phyloP scores from a whole-genome alignment of 1,140 invertebrate genomes.

The Lasaia peninsularis region DNA sequence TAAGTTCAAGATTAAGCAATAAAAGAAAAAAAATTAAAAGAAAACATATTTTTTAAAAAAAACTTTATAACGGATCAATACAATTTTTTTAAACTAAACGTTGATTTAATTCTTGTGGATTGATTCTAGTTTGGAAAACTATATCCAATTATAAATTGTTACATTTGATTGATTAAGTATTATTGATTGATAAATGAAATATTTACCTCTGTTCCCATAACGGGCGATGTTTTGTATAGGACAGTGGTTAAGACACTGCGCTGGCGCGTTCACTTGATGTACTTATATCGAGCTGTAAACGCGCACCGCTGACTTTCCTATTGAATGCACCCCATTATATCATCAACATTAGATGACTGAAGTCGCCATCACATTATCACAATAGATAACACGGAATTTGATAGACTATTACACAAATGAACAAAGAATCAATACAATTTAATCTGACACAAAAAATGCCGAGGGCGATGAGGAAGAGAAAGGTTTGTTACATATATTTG shows the following conservation, averaged over 20 bases:
- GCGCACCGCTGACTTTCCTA: slow-evolving; percentile 37
- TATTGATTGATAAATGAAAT: background rate
- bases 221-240: slow-evolving; percentile 38
- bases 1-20: too few relatives aligned
- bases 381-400: slow-evolving; percentile 18
- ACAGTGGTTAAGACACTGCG: slow-evolving; percentile 54
- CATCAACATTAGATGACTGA: slow-evolving; percentile 26
- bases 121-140: too few relatives aligned
- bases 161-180: too few relatives aligned
- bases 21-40: too few relatives aligned
- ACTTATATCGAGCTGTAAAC: slow-evolving; percentile 51
- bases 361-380: slow-evolving; percentile 6
- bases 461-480: background rate
- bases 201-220: slow-evolving; percentile 64
- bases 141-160: too few relatives aligned
- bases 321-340: slow-evolving; percentile 37
- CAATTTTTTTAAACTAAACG: too few relatives aligned
- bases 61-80: too few relatives aligned
- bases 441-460: background rate
- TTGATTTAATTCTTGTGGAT: too few relatives aligned
- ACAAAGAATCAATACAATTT: slow-evolving; percentile 14
- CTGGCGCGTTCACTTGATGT: slow-evolving; percentile 36
- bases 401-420: slow-evolving; percentile 20
- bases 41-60: too few relatives aligned
- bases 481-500: background rate